Evolutionary conservation across 2,113 vertebrate species (phyloP).

Genomic region (Macrotis lagotis): DNA sequence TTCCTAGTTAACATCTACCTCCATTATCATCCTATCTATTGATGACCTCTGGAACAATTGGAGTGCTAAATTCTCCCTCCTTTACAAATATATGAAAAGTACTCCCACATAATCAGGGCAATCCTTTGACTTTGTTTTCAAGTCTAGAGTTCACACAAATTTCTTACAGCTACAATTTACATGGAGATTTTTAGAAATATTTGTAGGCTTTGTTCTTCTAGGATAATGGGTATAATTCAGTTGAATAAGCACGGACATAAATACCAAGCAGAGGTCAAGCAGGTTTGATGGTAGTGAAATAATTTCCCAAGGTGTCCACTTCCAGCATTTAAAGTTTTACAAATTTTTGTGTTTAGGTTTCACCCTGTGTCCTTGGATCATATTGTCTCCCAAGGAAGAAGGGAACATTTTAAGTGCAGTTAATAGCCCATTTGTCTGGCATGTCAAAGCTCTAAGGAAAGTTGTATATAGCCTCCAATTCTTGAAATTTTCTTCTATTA

Average conservation of each 20-base stretch:
- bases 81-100: background rate
- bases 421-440: background rate
- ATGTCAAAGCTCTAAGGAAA: background rate
- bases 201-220: background rate
- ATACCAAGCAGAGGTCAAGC: background rate
- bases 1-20: background rate
- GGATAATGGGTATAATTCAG: background rate
- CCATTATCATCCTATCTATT: background rate
- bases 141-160: background rate
- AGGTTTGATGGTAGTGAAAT: background rate
- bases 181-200: background rate
- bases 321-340: background rate
- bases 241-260: background rate
- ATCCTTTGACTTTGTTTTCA: background rate
- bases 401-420: background rate
- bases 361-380: background rate
- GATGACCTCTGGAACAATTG: background rate
- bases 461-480: background rate
- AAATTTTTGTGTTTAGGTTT: background rate
- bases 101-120: background rate
- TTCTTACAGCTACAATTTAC: background rate
- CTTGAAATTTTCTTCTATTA: background rate
- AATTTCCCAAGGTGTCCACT: background rate
- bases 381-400: background rate
- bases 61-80: background rate